Evolutionary conservation across 1,140 invertebrate genomes (phyloP).

Genomic region (Aradophagus sp.): DNA sequence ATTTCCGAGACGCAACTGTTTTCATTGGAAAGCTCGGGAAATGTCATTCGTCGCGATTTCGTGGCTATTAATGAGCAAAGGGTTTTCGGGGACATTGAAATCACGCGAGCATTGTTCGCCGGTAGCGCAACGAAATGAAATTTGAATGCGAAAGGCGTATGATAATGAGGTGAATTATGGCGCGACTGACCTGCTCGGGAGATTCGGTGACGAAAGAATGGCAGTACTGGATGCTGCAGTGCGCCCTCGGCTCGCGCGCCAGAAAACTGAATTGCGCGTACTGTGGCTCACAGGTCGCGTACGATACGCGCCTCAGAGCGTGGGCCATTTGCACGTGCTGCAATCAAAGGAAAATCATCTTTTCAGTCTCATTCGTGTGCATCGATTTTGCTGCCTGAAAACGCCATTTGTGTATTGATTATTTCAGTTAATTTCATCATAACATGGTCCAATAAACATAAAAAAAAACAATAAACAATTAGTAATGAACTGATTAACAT

Average conservation of each 20-base stretch:
- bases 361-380: neutral
- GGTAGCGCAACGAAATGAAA: conserved; percentile 8
- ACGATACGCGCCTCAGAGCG: conserved; percentile 88
- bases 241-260: conserved; percentile 85
- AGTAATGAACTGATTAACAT: no score
- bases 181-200: conserved; percentile 81
- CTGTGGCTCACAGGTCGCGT: conserved; percentile 89
- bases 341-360: conserved; percentile 62
- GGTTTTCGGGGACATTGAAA: no score
- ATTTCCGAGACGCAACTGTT: no score
- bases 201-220: conserved; percentile 87
- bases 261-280: conserved; percentile 88
- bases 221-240: conserved; percentile 86
- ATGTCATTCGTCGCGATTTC: no score
- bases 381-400: neutral
- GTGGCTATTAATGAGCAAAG: no score
- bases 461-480: no score
- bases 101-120: conserved; percentile 5
- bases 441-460: no score
- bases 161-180: conserved; percentile 13
- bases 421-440: no score
- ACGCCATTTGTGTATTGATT: no score
- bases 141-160: conserved; percentile 17
- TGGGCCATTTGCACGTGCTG: conserved; percentile 91
- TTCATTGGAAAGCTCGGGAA: no score